Base-by-base conservation (phyloP, 2,888 invertebrate species). In the Syrphus vitripennis region DNA sequence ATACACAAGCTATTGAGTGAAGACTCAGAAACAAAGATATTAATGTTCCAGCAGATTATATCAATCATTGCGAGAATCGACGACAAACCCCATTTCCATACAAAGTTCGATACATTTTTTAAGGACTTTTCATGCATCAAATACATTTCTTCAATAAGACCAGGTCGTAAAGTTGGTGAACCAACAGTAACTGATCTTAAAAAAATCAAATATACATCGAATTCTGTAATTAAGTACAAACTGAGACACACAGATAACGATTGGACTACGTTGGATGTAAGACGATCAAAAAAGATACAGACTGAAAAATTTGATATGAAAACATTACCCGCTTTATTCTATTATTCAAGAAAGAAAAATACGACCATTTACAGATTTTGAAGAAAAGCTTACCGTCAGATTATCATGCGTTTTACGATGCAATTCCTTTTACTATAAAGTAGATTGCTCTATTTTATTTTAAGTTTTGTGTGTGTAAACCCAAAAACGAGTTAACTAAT, bases 1-100 rank as follows among this genome's bases (percentile, higher is more conserved):
- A 65, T 65, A 65, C 65, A 16, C 65, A 65, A 65, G 45, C 65
- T 45, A 65, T 65, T 65, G 65, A 65, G 29, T 3, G 65, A 42
- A 63, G 24, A 63, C 10, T 63, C 5, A 42, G 63, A 63, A 63
- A 63, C n/a, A 63, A 42, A n/a, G 63, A 63, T 26, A 63, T 63
- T 45, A 63, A 63, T 45, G 42, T 63, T 2, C 63, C 63, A 16
- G 45, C 45, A 48, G 45, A 65, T 16, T 65, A 45, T 16, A 45
- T 65, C 3, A 48, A 12, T 29, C 65, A 65, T 45, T 65, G 65
- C 40, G 16, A 65, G 29, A 65, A 16, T 5, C 45, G 37, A 53
- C 69, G 69, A 3, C 50, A 9, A 3, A 53, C 53, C 5, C 50
- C 50, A 14, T 67, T 67, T 16, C 69, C 69, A 34, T 70, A 70